phyloP scores from a whole-genome alignment of 2,797 vertebrate genomes.

The Galago senegalensis region DNA sequence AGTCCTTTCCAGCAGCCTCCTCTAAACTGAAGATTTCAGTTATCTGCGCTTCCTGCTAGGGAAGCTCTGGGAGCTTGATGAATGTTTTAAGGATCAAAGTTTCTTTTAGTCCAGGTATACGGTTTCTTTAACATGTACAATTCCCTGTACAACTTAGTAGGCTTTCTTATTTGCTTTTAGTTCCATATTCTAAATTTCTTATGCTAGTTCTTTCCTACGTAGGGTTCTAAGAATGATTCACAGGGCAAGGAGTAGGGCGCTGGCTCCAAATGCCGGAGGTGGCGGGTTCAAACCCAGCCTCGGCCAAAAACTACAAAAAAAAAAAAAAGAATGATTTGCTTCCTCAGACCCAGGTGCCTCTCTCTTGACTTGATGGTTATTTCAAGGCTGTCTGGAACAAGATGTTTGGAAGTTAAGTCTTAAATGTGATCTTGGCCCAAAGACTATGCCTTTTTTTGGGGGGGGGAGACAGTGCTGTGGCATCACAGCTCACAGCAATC shows the following conservation, averaged over 20 bases:
- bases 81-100: background rate
- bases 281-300: too few species aligned
- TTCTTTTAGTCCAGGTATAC: background rate
- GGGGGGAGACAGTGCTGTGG: too few species aligned
- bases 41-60: background rate
- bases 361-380: background rate
- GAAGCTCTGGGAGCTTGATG: background rate
- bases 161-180: constrained; percentile 49
- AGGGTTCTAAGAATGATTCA: background rate
- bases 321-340: background rate
- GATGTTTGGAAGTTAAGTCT: background rate
- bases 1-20: background rate
- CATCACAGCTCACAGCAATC: too few species aligned
- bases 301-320: too few species aligned
- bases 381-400: background rate
- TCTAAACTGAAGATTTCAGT: background rate
- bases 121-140: constrained; percentile 3
- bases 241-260: too few species aligned
- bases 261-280: too few species aligned
- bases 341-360: background rate
- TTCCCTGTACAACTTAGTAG: constrained; percentile 18
- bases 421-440: constrained; percentile 1
- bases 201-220: background rate
- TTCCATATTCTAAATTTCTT: background rate
- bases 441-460: background rate